These are phyloP conservation scores for Aurelia sp. DNA, from an alignment of 30 jellyfish, hydroid and myxozoan species.

Conservation along the genomic window DNA sequence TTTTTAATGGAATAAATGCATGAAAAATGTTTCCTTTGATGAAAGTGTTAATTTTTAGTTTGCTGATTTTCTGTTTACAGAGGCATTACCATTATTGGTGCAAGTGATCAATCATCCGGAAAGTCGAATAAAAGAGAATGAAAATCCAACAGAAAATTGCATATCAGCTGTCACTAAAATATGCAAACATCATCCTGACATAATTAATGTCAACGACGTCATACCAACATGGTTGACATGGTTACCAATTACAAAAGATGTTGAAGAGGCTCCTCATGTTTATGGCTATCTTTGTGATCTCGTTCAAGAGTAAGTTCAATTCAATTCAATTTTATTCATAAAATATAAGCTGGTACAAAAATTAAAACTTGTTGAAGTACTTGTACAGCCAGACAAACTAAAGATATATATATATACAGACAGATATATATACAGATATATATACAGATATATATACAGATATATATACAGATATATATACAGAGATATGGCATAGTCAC, in stretches of 20 bases:
- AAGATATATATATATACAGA: no score
- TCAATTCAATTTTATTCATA: no score
- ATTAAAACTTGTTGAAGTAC: no score
- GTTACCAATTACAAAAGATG: slow-evolving; percentile 97
- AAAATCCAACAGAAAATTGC: slow-evolving; percentile 96
- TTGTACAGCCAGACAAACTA: no score
- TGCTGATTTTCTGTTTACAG: slow-evolving; percentile 8
- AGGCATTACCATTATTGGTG: slow-evolving; percentile 88
- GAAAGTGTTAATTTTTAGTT: no score
- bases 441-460: no score
- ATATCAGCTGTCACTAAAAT: slow-evolving; percentile 96
- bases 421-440: no score
- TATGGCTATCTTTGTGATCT: slow-evolving; percentile 98
- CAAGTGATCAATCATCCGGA: slow-evolving; percentile 96
- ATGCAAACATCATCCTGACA: slow-evolving; percentile 83
- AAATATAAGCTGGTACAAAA: no score
- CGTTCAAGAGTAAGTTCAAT: slow-evolving; percentile 83
- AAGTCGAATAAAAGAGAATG: slow-evolving; percentile 75
- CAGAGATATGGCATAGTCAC: no score
- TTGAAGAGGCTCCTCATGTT: slow-evolving; percentile 99
- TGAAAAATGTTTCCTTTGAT: no score
- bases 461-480: no score
- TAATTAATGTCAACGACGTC: slow-evolving; percentile 74
- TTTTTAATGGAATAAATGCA: no score
- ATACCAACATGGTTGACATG: slow-evolving; percentile 97